Conservation (phyloP, 1,140 invertebrate species). For the Mylabris phalerata region DNA sequence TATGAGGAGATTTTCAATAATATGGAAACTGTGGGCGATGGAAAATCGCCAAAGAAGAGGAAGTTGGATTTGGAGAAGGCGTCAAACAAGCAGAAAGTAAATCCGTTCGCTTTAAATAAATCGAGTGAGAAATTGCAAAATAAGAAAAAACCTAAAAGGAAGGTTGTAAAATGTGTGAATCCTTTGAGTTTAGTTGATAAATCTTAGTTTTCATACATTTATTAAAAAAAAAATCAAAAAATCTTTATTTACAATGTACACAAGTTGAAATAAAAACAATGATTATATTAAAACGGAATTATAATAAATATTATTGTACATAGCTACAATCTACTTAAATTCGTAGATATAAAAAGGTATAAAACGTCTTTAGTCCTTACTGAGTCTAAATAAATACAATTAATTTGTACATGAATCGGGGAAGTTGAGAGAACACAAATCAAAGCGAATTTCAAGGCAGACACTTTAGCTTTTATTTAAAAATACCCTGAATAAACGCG, state of each 20-base stretch:
- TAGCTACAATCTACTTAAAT: conserved; percentile 20
- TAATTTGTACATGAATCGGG: conserved; percentile 19
- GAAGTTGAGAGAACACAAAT: conserved; percentile 10
- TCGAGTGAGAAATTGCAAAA: background rate
- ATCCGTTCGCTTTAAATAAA: too few relatives aligned
- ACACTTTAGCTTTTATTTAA: background rate
- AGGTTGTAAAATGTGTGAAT: too few relatives aligned
- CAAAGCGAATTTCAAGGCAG: conserved; percentile 6
- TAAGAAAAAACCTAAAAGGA: background rate
- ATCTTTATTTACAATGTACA: conserved; percentile 25
- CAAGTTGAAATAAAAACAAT: conserved; percentile 18
- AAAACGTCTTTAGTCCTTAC: background rate
- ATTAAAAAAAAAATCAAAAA: conserved; percentile 19
- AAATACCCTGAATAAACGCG: conserved; percentile 24
- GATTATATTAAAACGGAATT: conserved; percentile 20
- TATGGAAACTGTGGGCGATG: conserved; percentile 33
- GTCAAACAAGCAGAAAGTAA: background rate
- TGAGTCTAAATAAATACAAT: conserved; percentile 5
- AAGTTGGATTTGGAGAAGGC: background rate
- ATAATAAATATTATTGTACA: conserved; percentile 24
- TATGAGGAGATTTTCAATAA: conserved; percentile 39
- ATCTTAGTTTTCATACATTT: conserved; percentile 19
- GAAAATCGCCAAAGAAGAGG: conserved; percentile 4
- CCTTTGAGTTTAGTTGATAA: background rate
- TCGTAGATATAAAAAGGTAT: conserved; percentile 17